Base-by-base conservation (phyloP, 2,797 vertebrate species). In the Halcyon badia region DNA sequence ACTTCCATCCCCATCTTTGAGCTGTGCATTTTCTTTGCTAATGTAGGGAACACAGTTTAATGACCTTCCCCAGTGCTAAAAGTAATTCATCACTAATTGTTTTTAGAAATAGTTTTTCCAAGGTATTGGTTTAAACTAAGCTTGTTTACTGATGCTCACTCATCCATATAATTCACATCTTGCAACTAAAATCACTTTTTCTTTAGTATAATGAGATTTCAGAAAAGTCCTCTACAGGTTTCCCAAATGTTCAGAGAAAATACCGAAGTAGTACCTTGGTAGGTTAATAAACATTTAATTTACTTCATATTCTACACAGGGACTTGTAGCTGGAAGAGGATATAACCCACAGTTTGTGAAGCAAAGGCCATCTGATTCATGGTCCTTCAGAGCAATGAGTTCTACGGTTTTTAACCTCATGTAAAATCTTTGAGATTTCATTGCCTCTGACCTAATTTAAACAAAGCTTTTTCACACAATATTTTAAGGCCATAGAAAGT, bases 51-150 rank as follows among this genome's bases (percentile, higher is more conserved):
- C 14, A 13, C 6, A 30, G 71, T 61, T 92, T 93, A 94, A 94
- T 81, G 87, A 83, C 87, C 87, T 97, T 93, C 76, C 65, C 64
- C 12, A 72, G 79, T 41, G 48, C 84, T 69, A 54, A 19, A 81
- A 56, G 92, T 83, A 96, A 96, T 96, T 93, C 5, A 28, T 83
- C 76, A 76, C 71, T 97, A 95, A 98, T 97, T 96, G 91, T 79
- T 84, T 66, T 94, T 73, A 91, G 85, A 95, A 96, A 91, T 18
- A 66, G 75, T 21, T 95, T 97, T 97, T 94, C 88, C 92, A 82
- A 89, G 80, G 82, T 54, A 37, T 60, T 42, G 17, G 71, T 77
- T 97, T 91, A 85, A 85, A 58, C 91, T 89, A 86, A 91, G 57
- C 83, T 86, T 93, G 86, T 96, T 98, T 95, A 79, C 90, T 71